phyloP scores from a whole-genome alignment of 1,140 invertebrate species.

The Dendroctonus valens region DNA sequence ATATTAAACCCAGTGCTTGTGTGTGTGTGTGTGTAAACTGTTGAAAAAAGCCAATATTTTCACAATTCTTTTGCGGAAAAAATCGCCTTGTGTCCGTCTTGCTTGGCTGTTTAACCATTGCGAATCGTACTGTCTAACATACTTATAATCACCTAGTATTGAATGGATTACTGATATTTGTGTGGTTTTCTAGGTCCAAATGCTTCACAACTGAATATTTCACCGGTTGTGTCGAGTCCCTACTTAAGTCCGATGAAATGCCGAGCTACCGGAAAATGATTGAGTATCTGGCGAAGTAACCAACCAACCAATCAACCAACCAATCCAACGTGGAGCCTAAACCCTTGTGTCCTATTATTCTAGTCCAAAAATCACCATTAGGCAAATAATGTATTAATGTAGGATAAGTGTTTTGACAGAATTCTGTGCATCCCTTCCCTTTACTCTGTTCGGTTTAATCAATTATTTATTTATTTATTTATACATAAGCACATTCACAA shows the following conservation, averaged over 20 bases:
- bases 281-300: constrained; percentile 52
- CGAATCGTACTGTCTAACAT: constrained; percentile 13
- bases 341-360: constrained; percentile 45
- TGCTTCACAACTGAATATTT: constrained; percentile 90
- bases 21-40: no score
- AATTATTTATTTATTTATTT: constrained; percentile 29
- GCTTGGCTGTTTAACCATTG: no score
- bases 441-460: constrained; percentile 35
- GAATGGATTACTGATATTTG: constrained; percentile 3
- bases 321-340: constrained; percentile 14
- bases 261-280: constrained; percentile 68
- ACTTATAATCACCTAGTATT: constrained; percentile 8
- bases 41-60: no score
- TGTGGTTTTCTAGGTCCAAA: constrained; percentile 67
- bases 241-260: constrained; percentile 77
- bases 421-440: constrained; percentile 30
- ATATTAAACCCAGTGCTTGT: no score
- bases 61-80: no score
- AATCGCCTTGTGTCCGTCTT: no score
- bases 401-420: constrained; percentile 41
- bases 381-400: constrained; percentile 42
- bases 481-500: constrained; percentile 5
- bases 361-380: constrained; percentile 46
- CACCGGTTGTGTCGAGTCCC: constrained; percentile 83
- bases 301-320: constrained; percentile 8